A percentile compares a stretch with the other conserved stretches of the same genome.
Conservation (phyloP, 2,797 vertebrate species). For the Pangasius larnaudii region DNA sequence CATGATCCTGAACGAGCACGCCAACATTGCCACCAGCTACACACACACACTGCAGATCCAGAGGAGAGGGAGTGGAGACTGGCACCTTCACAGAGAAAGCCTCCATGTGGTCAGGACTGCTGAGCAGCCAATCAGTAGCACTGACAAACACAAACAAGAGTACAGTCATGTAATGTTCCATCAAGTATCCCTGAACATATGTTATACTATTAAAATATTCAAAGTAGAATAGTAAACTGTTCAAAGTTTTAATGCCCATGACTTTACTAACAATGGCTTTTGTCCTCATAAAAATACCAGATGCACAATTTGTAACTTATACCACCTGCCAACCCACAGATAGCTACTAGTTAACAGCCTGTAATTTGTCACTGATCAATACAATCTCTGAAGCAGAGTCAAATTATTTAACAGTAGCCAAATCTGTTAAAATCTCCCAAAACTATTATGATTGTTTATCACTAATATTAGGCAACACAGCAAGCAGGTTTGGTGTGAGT, state of each 20-base stretch:
- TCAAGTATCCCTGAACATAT: background rate
- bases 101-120: constrained; percentile 89
- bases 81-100: constrained; percentile 89
- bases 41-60: constrained; percentile 70
- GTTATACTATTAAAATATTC: background rate
- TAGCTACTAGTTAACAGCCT: background rate
- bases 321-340: background rate
- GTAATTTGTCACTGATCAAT: background rate
- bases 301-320: background rate
- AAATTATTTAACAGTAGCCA: too few species aligned
- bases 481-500: background rate
- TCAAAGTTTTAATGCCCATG: background rate
- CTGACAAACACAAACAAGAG: constrained; percentile 65
- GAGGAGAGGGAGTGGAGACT: constrained; percentile 78
- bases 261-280: background rate
- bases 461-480: background rate
- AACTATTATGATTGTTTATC: background rate
- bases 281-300: background rate
- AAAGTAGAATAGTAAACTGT: background rate
- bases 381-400: background rate
- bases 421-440: background rate
- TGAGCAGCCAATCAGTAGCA: constrained; percentile 91
- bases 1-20: constrained; percentile 52
- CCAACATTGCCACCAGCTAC: constrained; percentile 39
- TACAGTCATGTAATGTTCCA: background rate